Conservation (phyloP, 2,113 vertebrate genomes). For the Telmatochromis sp. region DNA sequence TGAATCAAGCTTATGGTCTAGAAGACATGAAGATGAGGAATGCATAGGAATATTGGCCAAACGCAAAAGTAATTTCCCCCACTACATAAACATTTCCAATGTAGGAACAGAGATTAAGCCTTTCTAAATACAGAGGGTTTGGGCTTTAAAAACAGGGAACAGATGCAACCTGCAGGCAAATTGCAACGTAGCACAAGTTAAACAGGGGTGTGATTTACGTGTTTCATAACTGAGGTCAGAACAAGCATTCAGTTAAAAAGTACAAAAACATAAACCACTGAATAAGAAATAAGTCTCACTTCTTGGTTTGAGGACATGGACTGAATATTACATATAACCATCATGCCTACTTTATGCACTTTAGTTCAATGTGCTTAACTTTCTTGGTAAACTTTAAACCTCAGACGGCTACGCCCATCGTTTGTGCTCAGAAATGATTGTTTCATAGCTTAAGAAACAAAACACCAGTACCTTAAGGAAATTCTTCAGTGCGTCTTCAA, state of each 20-base stretch:
- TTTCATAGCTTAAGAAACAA: background rate
- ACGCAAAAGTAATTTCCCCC: conserved; percentile 35
- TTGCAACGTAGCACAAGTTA: background rate
- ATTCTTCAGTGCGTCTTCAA: conserved; percentile 83
- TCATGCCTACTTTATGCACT: background rate
- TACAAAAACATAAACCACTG: background rate
- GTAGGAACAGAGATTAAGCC: conserved; percentile 37
- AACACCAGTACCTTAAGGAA: conserved; percentile 81
- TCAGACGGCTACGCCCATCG: background rate
- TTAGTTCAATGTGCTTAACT: background rate
- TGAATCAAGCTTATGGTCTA: conserved; percentile 38
- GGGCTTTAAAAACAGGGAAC: background rate
- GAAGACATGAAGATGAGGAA: conserved; percentile 34
- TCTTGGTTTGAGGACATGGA: background rate
- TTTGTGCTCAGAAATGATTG: background rate
- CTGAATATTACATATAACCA: background rate
- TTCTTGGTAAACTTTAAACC: background rate
- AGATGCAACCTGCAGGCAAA: conserved; percentile 17
- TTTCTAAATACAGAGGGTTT: conserved; percentile 30
- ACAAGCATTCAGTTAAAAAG: background rate
- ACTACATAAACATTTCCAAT: conserved; percentile 61
- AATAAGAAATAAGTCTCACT: background rate
- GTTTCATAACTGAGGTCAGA: background rate
- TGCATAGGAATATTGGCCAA: conserved; percentile 40
- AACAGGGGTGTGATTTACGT: background rate